A percentile compares a stretch with the other conserved stretches of the same genome.
Conservation (phyloP, 2,888 invertebrate genomes). For the Microchrysa polita region DNA sequence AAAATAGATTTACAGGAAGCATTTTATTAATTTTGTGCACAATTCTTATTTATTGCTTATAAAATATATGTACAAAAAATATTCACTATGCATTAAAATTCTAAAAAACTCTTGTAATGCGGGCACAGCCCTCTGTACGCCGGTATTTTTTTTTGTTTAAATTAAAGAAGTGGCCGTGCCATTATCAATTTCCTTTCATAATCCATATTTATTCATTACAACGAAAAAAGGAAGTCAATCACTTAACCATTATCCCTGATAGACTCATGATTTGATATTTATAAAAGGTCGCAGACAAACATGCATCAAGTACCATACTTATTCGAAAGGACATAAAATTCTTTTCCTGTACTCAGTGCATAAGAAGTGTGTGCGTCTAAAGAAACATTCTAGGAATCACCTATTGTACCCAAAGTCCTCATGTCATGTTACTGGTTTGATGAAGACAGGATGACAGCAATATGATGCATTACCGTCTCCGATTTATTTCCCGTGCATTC, state of each 20-base stretch:
- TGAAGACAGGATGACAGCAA: slow-evolving; percentile 43
- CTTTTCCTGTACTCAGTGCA: slow-evolving; percentile 10
- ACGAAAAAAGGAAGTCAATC: slow-evolving; percentile 26
- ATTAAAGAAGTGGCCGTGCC: too few species aligned
- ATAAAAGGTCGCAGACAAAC: too few species aligned
- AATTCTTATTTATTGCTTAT: too few species aligned
- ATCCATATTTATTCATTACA: not conserved
- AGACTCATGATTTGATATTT: not conserved
- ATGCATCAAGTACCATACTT: not conserved
- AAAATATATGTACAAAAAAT: too few species aligned
- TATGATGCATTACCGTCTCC: slow-evolving; percentile 30
- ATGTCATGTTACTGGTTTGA: slow-evolving; percentile 23
- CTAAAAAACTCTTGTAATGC: too few species aligned
- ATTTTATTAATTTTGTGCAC: too few species aligned
- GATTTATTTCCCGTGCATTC: slow-evolving; percentile 6
- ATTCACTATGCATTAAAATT: too few species aligned
- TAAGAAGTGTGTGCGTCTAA: not conserved
- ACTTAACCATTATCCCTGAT: slow-evolving; percentile 1
- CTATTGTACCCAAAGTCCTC: slow-evolving; percentile 10
- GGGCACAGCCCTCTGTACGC: too few species aligned
- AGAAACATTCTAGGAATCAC: slow-evolving; percentile 22
- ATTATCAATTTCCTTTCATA: too few species aligned
- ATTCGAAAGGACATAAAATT: slow-evolving; percentile 2
- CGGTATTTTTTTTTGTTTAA: too few species aligned
- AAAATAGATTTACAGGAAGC: too few species aligned